Conservation (phyloP, 2,888 invertebrate genomes). For the Spilarctia lutea region DNA sequence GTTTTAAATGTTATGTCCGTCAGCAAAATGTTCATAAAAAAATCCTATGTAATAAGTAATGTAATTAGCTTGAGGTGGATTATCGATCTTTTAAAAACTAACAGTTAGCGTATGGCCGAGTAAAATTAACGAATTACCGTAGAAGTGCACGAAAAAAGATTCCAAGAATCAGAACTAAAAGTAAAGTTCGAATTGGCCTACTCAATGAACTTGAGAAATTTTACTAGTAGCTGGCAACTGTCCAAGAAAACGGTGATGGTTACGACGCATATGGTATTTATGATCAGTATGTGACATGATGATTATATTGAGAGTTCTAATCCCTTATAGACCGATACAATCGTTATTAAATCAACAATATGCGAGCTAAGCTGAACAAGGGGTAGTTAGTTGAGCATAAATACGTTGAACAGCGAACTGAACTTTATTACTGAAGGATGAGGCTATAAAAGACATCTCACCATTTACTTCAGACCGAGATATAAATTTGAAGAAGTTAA, state of each 20-base stretch:
- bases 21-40: neutral
- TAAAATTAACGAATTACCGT: neutral
- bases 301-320: neutral
- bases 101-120: neutral
- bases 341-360: neutral
- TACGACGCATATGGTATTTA: slow-evolving; percentile 54
- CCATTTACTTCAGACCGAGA: neutral
- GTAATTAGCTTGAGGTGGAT: neutral
- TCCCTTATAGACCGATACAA: neutral
- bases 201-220: slow-evolving; percentile 73
- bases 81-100: neutral
- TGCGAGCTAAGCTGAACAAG: no score
- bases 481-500: neutral
- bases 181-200: slow-evolving; percentile 60
- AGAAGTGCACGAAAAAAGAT: slow-evolving; percentile 48
- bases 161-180: slow-evolving; percentile 59
- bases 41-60: neutral
- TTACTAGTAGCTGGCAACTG: slow-evolving; percentile 65
- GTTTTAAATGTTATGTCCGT: neutral
- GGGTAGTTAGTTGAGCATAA: neutral
- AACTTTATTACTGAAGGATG: slow-evolving; percentile 20
- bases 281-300: slow-evolving; percentile 53
- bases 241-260: slow-evolving; percentile 62
- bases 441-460: slow-evolving; percentile 17
- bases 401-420: neutral